These are phyloP conservation scores for Tapirus indicus DNA, from an alignment of 2,797 vertebrate species.

Conservation along the genomic window DNA sequence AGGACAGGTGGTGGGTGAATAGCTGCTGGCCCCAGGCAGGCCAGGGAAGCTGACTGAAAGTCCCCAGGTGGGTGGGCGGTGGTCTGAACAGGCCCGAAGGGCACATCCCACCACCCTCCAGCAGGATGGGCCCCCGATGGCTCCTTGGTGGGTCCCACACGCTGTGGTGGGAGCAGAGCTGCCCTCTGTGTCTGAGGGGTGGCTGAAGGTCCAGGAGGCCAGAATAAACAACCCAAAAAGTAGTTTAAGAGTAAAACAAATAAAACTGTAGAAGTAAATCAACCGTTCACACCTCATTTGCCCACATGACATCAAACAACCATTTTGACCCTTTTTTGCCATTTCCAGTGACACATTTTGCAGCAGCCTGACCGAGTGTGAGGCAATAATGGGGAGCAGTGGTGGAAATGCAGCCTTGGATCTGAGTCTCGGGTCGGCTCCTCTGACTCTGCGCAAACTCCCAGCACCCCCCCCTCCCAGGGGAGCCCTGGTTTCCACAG, in stretches of 20 bases:
- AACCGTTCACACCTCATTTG: background rate
- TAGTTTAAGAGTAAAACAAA: background rate
- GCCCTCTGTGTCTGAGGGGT: background rate
- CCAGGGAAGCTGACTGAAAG: background rate
- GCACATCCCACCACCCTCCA: rapidly evolving
- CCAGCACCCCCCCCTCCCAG: too few species aligned
- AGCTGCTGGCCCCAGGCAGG: background rate
- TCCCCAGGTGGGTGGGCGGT: background rate
- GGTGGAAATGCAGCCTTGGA: background rate
- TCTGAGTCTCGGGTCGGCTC: background rate
- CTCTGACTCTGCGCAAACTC: background rate
- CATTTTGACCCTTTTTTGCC: background rate
- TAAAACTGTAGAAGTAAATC: background rate
- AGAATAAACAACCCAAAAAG: background rate
- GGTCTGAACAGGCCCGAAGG: background rate
- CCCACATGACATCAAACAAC: background rate
- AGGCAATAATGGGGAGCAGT: background rate
- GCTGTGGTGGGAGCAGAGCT: background rate
- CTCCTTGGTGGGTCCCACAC: background rate
- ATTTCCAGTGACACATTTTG: too few species aligned
- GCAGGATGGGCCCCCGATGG: rapidly evolving
- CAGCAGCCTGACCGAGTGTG: background rate
- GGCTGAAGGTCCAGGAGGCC: background rate
- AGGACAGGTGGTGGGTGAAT: background rate
- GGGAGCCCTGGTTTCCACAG: background rate